These are phyloP conservation scores for Corynorhinus townsendii DNA, from an alignment of 2,113 vertebrate genomes.

Conservation along the genomic window DNA sequence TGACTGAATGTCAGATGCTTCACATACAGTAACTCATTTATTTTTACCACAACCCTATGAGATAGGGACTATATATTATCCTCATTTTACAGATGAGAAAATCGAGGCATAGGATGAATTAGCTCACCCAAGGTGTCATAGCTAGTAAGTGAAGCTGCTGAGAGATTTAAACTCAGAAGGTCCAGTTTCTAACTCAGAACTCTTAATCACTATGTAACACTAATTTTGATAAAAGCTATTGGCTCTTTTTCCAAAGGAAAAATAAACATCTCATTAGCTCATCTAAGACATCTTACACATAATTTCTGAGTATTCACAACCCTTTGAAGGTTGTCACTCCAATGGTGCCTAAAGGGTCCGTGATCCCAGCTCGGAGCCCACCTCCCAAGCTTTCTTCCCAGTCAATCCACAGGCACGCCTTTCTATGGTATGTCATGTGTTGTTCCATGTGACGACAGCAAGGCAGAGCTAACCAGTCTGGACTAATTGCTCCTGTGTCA, in stretches of 20 bases:
- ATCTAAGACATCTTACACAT: not conserved
- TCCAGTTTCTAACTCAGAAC: not conserved
- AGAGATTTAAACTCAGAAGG: not conserved
- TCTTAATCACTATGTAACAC: not conserved
- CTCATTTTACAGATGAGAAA: slow-evolving; percentile 24
- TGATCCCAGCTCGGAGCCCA: not conserved
- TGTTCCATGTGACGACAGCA: not conserved
- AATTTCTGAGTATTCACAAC: not conserved
- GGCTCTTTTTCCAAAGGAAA: not conserved
- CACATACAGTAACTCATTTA: not conserved
- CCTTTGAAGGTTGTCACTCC: not conserved
- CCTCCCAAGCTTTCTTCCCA: not conserved
- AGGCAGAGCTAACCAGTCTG: not conserved
- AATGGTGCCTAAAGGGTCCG: not conserved
- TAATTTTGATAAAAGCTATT: not conserved
- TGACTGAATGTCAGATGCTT: not conserved
- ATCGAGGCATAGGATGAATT: not conserved
- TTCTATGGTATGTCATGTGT: not conserved
- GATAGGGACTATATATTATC: not conserved
- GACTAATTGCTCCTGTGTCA: not conserved
- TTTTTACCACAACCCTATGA: not conserved
- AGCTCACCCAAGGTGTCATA: not conserved
- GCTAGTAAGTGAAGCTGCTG: not conserved
- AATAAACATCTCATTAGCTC: not conserved
- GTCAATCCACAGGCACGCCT: not conserved